Evolutionary conservation across 1,140 invertebrate species (phyloP).

Genomic region (Pteromalus puparum): DNA sequence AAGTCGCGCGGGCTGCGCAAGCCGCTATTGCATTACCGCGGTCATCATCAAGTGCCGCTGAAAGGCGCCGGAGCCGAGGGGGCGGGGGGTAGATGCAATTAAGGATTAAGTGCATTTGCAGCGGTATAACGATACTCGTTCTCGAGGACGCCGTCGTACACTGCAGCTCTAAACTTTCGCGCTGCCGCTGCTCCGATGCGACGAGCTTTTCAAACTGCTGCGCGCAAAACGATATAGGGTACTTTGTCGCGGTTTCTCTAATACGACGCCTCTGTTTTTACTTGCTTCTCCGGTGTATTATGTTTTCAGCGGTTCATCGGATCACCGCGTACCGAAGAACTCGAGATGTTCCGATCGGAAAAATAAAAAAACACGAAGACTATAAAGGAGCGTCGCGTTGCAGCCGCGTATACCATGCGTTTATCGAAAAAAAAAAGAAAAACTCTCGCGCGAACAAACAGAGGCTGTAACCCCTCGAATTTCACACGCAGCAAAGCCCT

Average conservation of each 20-base stretch:
- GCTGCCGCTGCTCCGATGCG: background rate
- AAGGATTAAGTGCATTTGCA: slow-evolving; percentile 50
- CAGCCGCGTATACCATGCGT: too few species aligned
- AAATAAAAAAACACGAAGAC: too few species aligned
- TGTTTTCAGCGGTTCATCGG: too few species aligned
- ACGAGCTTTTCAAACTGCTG: slow-evolving; percentile 27
- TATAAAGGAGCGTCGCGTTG: too few species aligned
- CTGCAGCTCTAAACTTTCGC: background rate
- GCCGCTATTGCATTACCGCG: slow-evolving; percentile 41
- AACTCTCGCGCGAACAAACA: too few species aligned
- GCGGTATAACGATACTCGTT: slow-evolving; percentile 30
- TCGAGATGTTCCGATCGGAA: too few species aligned
- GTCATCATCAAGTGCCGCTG: slow-evolving; percentile 39
- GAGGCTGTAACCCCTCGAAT: too few species aligned
- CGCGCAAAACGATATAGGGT: background rate
- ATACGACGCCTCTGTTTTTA: background rate
- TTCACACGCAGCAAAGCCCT: too few species aligned
- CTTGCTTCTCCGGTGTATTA: too few species aligned
- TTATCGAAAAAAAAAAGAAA: too few species aligned
- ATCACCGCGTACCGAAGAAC: too few species aligned
- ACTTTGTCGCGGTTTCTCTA: slow-evolving; percentile 19
- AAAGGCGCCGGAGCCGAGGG: slow-evolving; percentile 13
- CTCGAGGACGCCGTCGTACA: background rate
- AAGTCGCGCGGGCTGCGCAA: background rate
- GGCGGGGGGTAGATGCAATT: slow-evolving; percentile 38